Evolutionary conservation across 2,888 invertebrate species (phyloP).

Genomic region (Papilio protenor): DNA sequence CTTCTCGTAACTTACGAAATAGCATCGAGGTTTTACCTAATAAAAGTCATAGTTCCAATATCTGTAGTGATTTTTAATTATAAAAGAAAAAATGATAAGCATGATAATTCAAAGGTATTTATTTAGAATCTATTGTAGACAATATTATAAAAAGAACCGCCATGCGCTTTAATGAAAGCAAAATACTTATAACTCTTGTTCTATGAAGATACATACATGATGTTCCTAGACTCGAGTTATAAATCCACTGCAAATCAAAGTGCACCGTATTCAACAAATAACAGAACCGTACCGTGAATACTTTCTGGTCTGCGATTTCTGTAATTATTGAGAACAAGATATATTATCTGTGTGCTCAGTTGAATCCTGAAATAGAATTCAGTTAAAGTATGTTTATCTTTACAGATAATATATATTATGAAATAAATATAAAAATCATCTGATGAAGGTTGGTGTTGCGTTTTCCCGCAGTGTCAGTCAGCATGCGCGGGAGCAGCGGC

Average conservation of each 20-base stretch:
- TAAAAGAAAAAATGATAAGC: neutral
- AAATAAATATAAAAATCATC: neutral
- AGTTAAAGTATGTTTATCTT: neutral
- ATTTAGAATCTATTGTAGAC: neutral
- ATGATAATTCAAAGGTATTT: neutral
- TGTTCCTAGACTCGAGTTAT: neutral
- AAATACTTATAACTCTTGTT: no score
- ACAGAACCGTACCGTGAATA: neutral
- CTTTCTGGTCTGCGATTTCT: neutral
- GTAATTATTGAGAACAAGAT: neutral
- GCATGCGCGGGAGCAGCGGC: conserved; percentile 82
- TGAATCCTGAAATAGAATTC: neutral
- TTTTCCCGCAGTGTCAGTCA: conserved; percentile 46
- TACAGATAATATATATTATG: neutral
- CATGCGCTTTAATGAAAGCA: neutral
- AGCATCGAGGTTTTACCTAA: neutral
- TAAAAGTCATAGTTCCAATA: neutral
- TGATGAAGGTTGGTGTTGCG: neutral
- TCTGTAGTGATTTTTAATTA: neutral
- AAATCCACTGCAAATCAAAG: neutral
- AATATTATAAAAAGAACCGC: neutral
- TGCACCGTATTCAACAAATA: neutral
- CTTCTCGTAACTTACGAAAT: neutral
- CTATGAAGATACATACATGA: no score
- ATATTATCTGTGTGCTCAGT: neutral